Conservation (phyloP, 2,797 vertebrate species). For the Pipistrellus nathusii region DNA sequence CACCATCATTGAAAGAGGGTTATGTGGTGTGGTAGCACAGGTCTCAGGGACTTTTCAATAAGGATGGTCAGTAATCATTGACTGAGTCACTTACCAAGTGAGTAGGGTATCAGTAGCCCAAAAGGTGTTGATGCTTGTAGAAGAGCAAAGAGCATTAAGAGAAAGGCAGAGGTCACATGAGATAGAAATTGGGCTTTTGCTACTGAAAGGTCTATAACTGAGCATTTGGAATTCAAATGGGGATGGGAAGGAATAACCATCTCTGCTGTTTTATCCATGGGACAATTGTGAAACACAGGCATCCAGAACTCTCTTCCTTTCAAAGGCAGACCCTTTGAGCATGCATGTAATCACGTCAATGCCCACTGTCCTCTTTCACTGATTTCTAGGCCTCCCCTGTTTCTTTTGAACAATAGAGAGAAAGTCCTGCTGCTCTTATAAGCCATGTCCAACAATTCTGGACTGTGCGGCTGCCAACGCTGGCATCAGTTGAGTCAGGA, state of each 20-base stretch:
- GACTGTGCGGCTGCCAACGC: slow-evolving; percentile 73
- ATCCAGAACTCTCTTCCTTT: slow-evolving; percentile 55
- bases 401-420: slow-evolving; percentile 46
- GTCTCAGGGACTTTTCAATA: slow-evolving; percentile 47
- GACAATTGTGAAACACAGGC: not conserved
- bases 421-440: slow-evolving; percentile 55
- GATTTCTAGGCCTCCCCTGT: not conserved
- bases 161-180: not conserved
- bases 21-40: not conserved
- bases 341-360: slow-evolving; percentile 55
- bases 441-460: slow-evolving; percentile 52
- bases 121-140: slow-evolving; percentile 28
- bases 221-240: slow-evolving; percentile 6
- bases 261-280: slow-evolving; percentile 21
- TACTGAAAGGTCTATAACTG: slow-evolving; percentile 36
- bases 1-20: not conserved
- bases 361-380: slow-evolving; percentile 27
- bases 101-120: not conserved
- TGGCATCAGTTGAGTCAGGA: slow-evolving; percentile 59
- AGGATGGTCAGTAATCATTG: not conserved
- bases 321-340: slow-evolving; percentile 50
- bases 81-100: not conserved
- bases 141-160: slow-evolving; percentile 26
- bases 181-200: slow-evolving; percentile 38
- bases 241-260: not conserved